phyloP scores from a whole-genome alignment of 2,888 invertebrate species.

The Eristalis intricaria region DNA sequence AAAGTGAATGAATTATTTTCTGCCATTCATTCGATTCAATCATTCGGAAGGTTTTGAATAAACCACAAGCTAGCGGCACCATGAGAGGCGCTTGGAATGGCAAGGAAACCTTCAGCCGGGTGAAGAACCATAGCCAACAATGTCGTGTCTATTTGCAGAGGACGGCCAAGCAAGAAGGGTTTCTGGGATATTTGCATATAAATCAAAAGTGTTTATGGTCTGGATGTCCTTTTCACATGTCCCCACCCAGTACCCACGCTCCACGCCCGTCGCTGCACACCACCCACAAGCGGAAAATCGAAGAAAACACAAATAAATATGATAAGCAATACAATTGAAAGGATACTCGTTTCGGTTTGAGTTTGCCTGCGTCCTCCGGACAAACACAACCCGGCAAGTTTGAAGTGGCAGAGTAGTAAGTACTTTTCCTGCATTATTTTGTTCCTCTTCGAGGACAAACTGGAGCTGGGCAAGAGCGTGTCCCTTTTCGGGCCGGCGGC shows the following conservation, averaged over 20 bases:
- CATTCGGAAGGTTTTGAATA: slow-evolving; percentile 54
- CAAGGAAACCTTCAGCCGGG: slow-evolving; percentile 21
- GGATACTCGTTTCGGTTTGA: slow-evolving; percentile 61
- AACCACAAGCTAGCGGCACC: slow-evolving; percentile 8
- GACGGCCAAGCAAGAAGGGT: not conserved
- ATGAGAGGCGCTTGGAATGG: not conserved
- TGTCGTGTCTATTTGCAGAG: not conserved
- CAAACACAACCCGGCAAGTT: slow-evolving; percentile 28
- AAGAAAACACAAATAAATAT: slow-evolving; percentile 63
- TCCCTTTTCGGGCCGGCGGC: slow-evolving; percentile 37
- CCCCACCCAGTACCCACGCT: not conserved
- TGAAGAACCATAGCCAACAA: slow-evolving; percentile 3
- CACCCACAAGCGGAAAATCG: not conserved
- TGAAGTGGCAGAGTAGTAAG: slow-evolving; percentile 41
- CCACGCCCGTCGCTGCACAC: too few relatives aligned
- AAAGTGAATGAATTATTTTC: slow-evolving; percentile 60
- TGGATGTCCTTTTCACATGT: slow-evolving; percentile 66
- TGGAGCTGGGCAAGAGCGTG: slow-evolving; percentile 27
- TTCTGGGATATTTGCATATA: slow-evolving; percentile 65
- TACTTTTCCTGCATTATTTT: slow-evolving; percentile 48
- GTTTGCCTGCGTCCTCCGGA: slow-evolving; percentile 24
- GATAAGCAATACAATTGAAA: slow-evolving; percentile 70
- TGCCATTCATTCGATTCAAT: slow-evolving; percentile 62
- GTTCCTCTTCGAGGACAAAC: slow-evolving; percentile 23
- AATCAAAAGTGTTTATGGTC: slow-evolving; percentile 71